Conservation (phyloP, 2,888 invertebrate genomes). For the Apoderus coryli region DNA sequence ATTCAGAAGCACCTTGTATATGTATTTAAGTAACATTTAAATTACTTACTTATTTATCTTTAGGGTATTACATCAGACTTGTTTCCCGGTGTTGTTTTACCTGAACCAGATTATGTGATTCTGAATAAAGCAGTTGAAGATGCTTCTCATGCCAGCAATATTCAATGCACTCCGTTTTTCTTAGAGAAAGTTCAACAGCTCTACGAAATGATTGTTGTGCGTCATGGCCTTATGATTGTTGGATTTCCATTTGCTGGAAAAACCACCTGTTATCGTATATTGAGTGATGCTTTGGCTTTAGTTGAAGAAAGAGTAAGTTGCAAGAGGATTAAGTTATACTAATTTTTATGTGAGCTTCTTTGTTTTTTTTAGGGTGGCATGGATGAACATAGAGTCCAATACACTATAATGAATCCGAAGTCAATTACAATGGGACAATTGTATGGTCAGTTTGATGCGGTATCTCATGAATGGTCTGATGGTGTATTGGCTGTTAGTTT, state of each 20-base stretch:
- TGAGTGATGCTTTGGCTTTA: slow-evolving; percentile 67
- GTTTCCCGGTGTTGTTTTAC: slow-evolving; percentile 74
- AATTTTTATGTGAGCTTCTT: slow-evolving; percentile 4
- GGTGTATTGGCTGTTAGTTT: slow-evolving; percentile 77
- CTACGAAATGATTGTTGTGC: slow-evolving; percentile 89
- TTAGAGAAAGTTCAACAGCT: slow-evolving; percentile 80
- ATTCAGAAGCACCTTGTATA: no score
- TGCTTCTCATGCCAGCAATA: slow-evolving; percentile 54
- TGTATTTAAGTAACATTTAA: no score
- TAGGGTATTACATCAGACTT: slow-evolving; percentile 85
- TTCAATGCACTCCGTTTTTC: slow-evolving; percentile 75
- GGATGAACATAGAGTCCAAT: slow-evolving; percentile 63
- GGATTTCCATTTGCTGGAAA: slow-evolving; percentile 89
- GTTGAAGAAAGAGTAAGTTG: slow-evolving; percentile 52
- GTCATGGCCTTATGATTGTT: slow-evolving; percentile 90
- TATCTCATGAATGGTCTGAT: slow-evolving; percentile 91
- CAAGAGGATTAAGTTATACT: not conserved
- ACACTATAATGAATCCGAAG: slow-evolving; percentile 82
- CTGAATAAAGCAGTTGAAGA: slow-evolving; percentile 50
- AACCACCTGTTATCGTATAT: slow-evolving; percentile 66
- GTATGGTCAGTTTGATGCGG: slow-evolving; percentile 87
- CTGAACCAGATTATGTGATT: slow-evolving; percentile 62
- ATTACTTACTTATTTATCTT: no score
- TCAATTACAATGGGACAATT: slow-evolving; percentile 90
- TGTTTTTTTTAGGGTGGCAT: slow-evolving; percentile 47